Base-by-base conservation (phyloP, 1,140 invertebrate species). In the Protaetia brevitarsis region DNA sequence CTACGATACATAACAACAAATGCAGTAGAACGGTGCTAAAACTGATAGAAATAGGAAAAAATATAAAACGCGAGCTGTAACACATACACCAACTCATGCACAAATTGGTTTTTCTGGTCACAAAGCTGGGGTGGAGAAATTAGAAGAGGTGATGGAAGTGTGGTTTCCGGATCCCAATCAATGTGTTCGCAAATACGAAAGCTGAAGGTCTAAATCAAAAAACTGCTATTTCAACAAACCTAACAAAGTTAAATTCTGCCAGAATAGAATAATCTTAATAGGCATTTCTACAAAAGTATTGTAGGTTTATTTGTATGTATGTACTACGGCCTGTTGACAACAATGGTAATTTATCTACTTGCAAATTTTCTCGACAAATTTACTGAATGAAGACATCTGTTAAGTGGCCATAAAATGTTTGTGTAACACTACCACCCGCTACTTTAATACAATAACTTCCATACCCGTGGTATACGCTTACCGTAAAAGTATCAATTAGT, bases 331-430 rank as follows among this genome's bases (percentile, higher is more conserved):
- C 41, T 19, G 13, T n/a, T n/a, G n/a, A n/a, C n/a, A n/a, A n/a
- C n/a, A 3, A 51, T 8, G 26, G 19, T 21, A 51, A 51, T 51
- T 51, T 51, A 51, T 51, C 19, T 51, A 19, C 7, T 23, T 10
- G 26, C 41, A 59, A 59, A 29, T 59, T 59, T 21, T n/a, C 23
- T 59, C 26, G 57, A 59, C 37, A 11, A 27, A 64, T 28, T 41
- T 51, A 28, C 7, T 41, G 51, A 62, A 69, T 61, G 41, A 69
- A 69, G 68, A 69, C 68, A 69, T 69, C 68, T 69, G 66, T 67
- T 57, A 37, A 62, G 21, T 23, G 28, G n/a, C 57, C 41, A 59
- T 66, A 60, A 62, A 59, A 66, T 56, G 51, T 60, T 66, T 66
- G 57, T 66, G 27, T 13, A 62, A 66, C 64, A 66, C 41, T 13